Conservation (phyloP, 2,797 vertebrate genomes). For the Coendou prehensilis region DNA sequence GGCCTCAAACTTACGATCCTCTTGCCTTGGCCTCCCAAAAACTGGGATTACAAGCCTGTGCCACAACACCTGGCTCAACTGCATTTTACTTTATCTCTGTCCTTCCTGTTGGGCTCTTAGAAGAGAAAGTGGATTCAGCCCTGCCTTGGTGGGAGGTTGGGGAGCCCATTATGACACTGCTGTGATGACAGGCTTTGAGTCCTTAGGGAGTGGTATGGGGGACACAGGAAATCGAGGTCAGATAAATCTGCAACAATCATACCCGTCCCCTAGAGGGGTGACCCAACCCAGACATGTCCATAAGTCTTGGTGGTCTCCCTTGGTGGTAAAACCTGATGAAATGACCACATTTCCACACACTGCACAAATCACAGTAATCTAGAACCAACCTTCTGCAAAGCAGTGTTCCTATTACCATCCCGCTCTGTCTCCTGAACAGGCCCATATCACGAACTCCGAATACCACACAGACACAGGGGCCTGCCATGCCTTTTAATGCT, state of each 20-base stretch:
- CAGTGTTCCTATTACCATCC: not conserved
- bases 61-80: not conserved
- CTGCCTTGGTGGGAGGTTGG: not conserved
- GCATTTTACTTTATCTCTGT: not conserved
- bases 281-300: not conserved
- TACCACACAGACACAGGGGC: not conserved
- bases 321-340: not conserved
- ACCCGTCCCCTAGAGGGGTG: not conserved
- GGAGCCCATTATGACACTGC: too few species aligned
- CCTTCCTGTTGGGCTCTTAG: not conserved
- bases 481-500: not conserved
- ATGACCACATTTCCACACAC: not conserved
- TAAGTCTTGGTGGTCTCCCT: not conserved
- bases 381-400: not conserved
- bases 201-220: not conserved
- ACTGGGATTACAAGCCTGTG: not conserved
- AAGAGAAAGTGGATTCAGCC: not conserved
- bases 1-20: not conserved
- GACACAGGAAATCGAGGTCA: not conserved
- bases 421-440: not conserved
- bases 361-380: not conserved
- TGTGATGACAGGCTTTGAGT: not conserved
- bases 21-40: not conserved
- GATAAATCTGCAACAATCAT: constrained; percentile 6
- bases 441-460: not conserved